These are phyloP conservation scores for Stenichneumon culpator DNA, from an alignment of 2,888 invertebrate species.

Conservation along the genomic window DNA sequence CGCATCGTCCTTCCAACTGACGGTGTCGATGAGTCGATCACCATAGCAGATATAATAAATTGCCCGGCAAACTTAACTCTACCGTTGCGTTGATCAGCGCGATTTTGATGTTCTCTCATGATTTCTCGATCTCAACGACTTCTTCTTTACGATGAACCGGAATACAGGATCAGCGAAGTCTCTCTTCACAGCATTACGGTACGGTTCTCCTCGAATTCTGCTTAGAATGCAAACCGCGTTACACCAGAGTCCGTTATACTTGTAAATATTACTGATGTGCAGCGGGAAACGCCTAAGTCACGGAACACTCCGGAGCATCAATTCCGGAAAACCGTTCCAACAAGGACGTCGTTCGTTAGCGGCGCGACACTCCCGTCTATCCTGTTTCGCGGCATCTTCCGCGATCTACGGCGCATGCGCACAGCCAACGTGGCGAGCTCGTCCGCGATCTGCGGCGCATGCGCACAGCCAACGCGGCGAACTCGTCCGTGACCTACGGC, in stretches of 20 bases:
- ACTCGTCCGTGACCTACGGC: background rate
- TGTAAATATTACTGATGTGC: background rate
- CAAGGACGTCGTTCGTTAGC: background rate
- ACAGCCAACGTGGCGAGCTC: no score
- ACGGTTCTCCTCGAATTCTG: background rate
- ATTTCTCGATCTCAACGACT: background rate
- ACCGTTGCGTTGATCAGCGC: background rate
- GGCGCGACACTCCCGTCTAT: background rate
- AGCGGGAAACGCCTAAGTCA: background rate
- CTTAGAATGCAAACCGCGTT: background rate
- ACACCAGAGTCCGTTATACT: background rate
- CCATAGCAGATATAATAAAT: no score
- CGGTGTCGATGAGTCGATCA: no score
- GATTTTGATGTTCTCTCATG: background rate
- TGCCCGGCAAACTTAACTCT: no score
- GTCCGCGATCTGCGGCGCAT: no score
- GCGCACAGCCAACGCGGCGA: background rate
- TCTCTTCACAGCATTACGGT: background rate
- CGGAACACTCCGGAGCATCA: no score
- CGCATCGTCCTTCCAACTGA: no score
- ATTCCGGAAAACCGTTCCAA: slow-evolving; percentile 6
- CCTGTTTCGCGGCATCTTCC: background rate
- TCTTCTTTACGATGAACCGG: background rate
- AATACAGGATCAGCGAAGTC: background rate
- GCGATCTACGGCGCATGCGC: no score